Evolutionary conservation across 2,888 invertebrate species (phyloP), one percentile per base, ranked within the genome.

Genomic region (Hedya salicella): DNA sequence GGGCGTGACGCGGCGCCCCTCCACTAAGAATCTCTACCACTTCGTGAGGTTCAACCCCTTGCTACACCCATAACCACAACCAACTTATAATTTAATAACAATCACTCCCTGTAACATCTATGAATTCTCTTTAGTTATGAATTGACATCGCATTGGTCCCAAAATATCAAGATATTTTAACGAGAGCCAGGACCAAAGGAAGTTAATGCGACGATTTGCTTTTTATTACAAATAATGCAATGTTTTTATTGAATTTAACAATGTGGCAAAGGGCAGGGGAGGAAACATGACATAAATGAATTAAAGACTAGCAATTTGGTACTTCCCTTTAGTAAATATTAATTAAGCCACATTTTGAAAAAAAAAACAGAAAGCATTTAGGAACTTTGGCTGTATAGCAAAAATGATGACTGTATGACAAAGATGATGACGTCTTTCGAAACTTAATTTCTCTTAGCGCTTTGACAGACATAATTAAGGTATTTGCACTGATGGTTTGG

Each of bases 131-230:
- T 3, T 25, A 25, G 6, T 17, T 30, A 48, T 59, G 68, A 65
- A 73, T 69, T 71, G 68, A 72, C 73, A 73, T 71, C 74, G 69
- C 71, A 52, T 83, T 83, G 83, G 82, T 82, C 82, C 82, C 78
- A 68, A 42, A 69, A 59, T 50, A 57, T 53, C 30, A 16, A 40
- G 13, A 13, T 14, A 44, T 32, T 46, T 52, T 40, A 36, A 16
- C 16, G 16, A 6, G 32, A 25, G 68, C 69, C 59, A 75, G 79
- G 78, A 75, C 79, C 77, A 73, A 69, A 70, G 64, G 68, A 65
- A 54, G 53, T 53, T 49, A 39, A 69, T 69, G 66, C 44, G n/a
- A 0, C 3, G 42, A 36, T 36, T 9, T 5, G 36, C 36, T 11
- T 36, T 36, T 36, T 36, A 11, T 25, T 11, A 25, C 3, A 6